phyloP scores from a whole-genome alignment of 2,888 invertebrate species.

The Carterocephalus palaemon region DNA sequence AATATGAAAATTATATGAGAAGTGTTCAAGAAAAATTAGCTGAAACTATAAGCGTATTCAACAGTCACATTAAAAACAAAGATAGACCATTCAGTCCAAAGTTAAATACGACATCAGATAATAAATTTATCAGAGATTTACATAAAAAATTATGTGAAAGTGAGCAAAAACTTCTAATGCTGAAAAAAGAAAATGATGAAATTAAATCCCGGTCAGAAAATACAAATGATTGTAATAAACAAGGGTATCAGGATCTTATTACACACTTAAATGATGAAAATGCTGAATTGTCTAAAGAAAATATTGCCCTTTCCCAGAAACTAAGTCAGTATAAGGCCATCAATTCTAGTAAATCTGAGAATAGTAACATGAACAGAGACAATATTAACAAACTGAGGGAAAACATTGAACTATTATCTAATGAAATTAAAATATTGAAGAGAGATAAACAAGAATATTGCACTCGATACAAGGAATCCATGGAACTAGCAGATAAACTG shows the following conservation, averaged over 20 bases:
- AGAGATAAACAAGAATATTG: constrained; percentile 70
- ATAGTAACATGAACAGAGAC: constrained; percentile 44
- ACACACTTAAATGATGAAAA: constrained; percentile 68
- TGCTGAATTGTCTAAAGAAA: constrained; percentile 66
- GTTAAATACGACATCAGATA: constrained; percentile 39
- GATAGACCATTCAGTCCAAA: constrained; percentile 37
- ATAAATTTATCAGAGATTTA: constrained; percentile 59
- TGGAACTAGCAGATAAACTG: constrained; percentile 59
- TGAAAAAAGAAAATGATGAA: constrained; percentile 71
- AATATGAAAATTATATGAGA: constrained; percentile 62
- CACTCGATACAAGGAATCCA: constrained; percentile 56
- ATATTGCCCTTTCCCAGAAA: constrained; percentile 60
- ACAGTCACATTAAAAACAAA: constrained; percentile 54
- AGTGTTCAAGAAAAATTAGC: constrained; percentile 58
- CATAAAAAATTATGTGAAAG: constrained; percentile 68
- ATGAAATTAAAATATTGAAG: constrained; percentile 53
- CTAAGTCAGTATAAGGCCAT: constrained; percentile 58
- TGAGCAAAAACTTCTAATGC: constrained; percentile 69
- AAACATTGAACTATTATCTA: constrained; percentile 51
- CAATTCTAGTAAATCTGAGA: constrained; percentile 45
- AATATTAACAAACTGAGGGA: constrained; percentile 53
- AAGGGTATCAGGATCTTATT: constrained; percentile 66
- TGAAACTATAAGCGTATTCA: constrained; percentile 60
- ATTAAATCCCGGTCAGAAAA: constrained; percentile 44
- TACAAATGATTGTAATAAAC: constrained; percentile 48